Evolutionary conservation across 2,888 invertebrate species (phyloP).

Genomic region (Cheilosia pagana): DNA sequence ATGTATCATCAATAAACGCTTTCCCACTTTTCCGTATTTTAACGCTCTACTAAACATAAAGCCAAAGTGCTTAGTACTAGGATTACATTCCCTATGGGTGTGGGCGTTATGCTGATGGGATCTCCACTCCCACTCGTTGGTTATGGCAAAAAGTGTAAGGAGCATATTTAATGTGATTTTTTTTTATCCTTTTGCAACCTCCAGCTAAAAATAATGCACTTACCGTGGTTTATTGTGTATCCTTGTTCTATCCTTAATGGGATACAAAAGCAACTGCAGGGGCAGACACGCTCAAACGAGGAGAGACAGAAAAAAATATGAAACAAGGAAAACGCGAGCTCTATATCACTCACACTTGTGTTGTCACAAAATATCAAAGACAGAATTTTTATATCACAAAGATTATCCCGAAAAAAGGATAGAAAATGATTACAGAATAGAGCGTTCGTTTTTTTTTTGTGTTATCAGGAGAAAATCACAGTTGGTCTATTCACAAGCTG

Average conservation of each 20-base stretch:
- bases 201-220: constrained; percentile 70
- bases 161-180: constrained; percentile 63
- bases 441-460: not conserved
- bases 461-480: constrained; percentile 44
- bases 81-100: too few species aligned
- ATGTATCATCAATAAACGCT: constrained; percentile 47
- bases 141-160: constrained; percentile 46
- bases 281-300: not conserved
- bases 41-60: constrained; percentile 8
- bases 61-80: too few species aligned
- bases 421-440: constrained; percentile 13
- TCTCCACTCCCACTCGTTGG: not conserved
- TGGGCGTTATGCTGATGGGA: constrained; percentile 4
- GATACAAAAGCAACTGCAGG: constrained; percentile 53
- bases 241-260: constrained; percentile 69
- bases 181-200: constrained; percentile 17
- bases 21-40: constrained; percentile 42
- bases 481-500: constrained; percentile 42
- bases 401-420: constrained; percentile 44
- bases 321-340: not conserved
- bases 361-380: constrained; percentile 41
- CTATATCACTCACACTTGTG: constrained; percentile 21
- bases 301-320: not conserved
- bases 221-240: constrained; percentile 72
- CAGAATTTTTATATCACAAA: constrained; percentile 67